Evolutionary conservation across 2,888 invertebrate species (phyloP), one percentile per base, ranked within the genome.

Genomic region (Patella pellucida): DNA sequence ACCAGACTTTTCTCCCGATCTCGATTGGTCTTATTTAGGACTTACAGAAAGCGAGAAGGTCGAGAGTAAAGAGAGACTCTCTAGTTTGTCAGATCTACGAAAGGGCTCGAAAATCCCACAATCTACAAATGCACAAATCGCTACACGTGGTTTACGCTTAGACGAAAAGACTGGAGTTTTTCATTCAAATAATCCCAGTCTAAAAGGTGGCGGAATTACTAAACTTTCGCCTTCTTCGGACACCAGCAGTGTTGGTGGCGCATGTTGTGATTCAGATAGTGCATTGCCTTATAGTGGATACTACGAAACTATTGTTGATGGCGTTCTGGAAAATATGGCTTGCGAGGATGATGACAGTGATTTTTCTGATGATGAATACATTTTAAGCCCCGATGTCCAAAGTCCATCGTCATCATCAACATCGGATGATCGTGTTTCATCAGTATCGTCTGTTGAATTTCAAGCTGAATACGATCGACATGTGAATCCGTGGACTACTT

Each of bases 21-120:
- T 80, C 9, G 80, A 80, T 72, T 80, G 80, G 80, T 77, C 80
- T 16, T 80, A 78, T 52, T 74, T 80, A 15, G 75, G 73, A 14
- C 71, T 80, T 16, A 72, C 77, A 1, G 75, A 74, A 9, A 70
- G 68, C 19, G 52, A 68, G n/a, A 62, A 72, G 16, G n/a, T 51
- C 12, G 4, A 50, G 51, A 12, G 5, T 31, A 68, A 50, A 51
- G 68, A 54, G n/a, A 67, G 31, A 41, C 70, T 62, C 15, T 67
- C n/a, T 41, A 50, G 41, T 62, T 51, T 56, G 16, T 50, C 52
- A 12, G 19, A 69, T 15, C 72, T 68, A 31, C 52, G 74, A 23
- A 71, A 67, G 50, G 56, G 62, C n/a, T 69, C 16, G 16, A 41
- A 52, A 52, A 68, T 67, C 41, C 74, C n/a, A 62, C 68, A 50